Evolutionary conservation across 2,797 vertebrate species (phyloP).

Genomic region (Anabacerthia variegaticeps): DNA sequence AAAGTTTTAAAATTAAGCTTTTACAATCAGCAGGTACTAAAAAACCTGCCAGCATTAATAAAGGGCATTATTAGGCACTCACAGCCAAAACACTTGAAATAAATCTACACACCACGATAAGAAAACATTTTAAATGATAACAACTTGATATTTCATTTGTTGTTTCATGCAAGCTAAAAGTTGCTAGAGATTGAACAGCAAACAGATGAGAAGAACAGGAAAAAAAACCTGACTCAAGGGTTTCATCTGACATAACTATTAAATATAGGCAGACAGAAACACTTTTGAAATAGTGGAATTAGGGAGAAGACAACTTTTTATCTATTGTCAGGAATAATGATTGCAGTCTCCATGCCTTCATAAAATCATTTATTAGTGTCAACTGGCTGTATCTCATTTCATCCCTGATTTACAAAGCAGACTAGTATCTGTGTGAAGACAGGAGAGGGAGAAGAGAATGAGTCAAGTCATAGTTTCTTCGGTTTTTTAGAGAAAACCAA

Average conservation of each 20-base stretch:
- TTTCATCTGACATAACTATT: neutral
- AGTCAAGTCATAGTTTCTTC: neutral
- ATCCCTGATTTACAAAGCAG: neutral
- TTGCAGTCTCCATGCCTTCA: neutral
- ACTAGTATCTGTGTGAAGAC: neutral
- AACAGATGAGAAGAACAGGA: neutral
- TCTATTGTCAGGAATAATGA: neutral
- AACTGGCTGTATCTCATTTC: neutral
- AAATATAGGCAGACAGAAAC: neutral
- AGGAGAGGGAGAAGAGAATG: neutral
- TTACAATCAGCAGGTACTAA: neutral
- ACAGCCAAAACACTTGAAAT: neutral
- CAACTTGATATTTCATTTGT: neutral
- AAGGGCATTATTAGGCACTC: neutral
- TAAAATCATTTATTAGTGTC: neutral
- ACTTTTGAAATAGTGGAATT: neutral
- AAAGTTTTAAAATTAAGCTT: neutral
- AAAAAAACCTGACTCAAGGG: neutral
- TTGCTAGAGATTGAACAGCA: neutral
- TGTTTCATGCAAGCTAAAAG: neutral
- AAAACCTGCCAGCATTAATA: neutral
- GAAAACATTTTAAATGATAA: neutral
- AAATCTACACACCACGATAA: neutral
- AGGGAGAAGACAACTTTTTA: neutral
- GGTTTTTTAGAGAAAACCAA: neutral